A percentile compares a stretch with the other conserved stretches of the same genome.
These are phyloP conservation scores for Lagodon rhomboides DNA, from an alignment of 2,797 vertebrate genomes.

Conservation along the genomic window DNA sequence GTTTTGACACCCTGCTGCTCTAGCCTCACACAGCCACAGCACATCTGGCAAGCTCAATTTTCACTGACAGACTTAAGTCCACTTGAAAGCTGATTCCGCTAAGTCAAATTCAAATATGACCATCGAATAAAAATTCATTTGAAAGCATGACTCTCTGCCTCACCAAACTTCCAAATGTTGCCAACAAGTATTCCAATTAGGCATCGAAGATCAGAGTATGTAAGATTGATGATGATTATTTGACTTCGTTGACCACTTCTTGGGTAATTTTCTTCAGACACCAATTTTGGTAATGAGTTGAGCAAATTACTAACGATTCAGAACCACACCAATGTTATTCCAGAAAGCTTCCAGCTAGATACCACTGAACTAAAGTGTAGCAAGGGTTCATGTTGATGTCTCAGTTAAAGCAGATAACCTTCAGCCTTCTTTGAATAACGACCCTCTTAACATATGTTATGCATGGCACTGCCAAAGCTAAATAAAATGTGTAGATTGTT, in stretches of 20 bases:
- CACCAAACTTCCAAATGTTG: not conserved
- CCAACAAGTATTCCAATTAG: not conserved
- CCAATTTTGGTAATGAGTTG: not conserved
- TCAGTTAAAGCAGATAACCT: slow-evolving; percentile 19
- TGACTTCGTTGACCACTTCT: not conserved
- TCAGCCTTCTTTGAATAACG: not conserved
- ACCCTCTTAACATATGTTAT: slow-evolving; percentile 2
- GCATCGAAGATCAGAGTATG: not conserved
- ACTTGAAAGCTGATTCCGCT: not conserved
- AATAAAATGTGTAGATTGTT: slow-evolving; percentile 31
- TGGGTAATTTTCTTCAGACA: slow-evolving; percentile 7
- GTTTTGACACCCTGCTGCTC: slow-evolving; percentile 2
- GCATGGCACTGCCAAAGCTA: not conserved
- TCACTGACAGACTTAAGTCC: not conserved
- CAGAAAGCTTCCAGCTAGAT: slow-evolving; percentile 18
- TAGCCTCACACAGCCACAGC: not conserved
- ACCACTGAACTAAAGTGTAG: slow-evolving; percentile 1
- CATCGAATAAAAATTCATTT: not conserved
- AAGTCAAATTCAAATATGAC: not conserved
- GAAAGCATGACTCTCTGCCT: not conserved
- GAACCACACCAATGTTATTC: slow-evolving; percentile 34
- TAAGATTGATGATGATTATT: not conserved
- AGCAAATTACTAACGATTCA: not conserved
- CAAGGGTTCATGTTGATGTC: not conserved
- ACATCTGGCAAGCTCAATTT: slow-evolving; percentile 2